These are phyloP conservation scores for Melanotaenia nigrans DNA, from an alignment of 2,797 vertebrate species.

Conservation along the genomic window DNA sequence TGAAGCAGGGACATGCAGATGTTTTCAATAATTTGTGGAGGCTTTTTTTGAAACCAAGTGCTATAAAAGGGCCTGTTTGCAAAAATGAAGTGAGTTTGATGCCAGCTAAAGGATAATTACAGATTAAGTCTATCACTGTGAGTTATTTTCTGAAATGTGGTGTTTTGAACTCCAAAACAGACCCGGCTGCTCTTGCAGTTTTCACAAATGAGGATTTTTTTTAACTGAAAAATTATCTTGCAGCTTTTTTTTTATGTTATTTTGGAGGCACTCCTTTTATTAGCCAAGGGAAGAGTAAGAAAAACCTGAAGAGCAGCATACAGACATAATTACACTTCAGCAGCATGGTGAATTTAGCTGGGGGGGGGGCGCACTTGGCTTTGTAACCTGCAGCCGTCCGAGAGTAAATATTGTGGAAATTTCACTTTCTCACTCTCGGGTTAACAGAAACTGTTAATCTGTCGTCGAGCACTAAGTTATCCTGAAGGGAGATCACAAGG, in stretches of 20 bases:
- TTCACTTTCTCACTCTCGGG: conserved; percentile 35
- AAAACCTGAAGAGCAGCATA: conserved; percentile 58
- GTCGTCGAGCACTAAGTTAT: conserved; percentile 7
- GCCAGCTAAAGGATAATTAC: conserved; percentile 60
- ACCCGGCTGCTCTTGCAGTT: conserved; percentile 31
- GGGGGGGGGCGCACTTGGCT: background rate
- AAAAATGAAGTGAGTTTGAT: conserved; percentile 39
- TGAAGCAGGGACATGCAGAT: conserved; percentile 2
- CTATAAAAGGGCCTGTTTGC: conserved; percentile 15
- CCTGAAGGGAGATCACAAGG: conserved; percentile 2
- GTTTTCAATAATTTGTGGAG: background rate
- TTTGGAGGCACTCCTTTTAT: conserved; percentile 8
- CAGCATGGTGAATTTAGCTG: background rate
- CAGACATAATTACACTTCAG: background rate
- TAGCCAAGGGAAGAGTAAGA: background rate
- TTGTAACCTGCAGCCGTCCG: background rate
- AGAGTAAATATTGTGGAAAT: conserved; percentile 19
- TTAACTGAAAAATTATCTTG: conserved; percentile 36
- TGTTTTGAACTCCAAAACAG: conserved; percentile 42
- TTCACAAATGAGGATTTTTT: conserved; percentile 47
- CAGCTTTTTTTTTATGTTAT: conserved; percentile 13
- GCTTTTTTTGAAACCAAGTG: background rate
- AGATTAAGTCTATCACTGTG: conserved; percentile 38
- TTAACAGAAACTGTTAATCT: conserved; percentile 15
- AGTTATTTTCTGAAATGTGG: conserved; percentile 62